A percentile compares a stretch with the other conserved stretches of the same genome.
These are phyloP conservation scores for Tenthredo notha DNA, from an alignment of 2,888 invertebrate genomes.

Conservation along the genomic window DNA sequence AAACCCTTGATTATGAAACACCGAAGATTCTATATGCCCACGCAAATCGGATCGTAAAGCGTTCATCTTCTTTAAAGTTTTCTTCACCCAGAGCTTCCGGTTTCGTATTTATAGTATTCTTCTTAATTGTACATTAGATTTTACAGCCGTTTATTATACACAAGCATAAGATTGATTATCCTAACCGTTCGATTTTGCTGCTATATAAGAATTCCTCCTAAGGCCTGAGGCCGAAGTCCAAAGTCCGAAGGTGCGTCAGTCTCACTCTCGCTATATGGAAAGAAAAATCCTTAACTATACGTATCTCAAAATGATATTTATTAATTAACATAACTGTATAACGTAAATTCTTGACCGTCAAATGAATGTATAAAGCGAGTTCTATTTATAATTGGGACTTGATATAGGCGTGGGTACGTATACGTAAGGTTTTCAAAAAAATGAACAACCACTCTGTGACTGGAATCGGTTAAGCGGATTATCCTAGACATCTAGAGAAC, in stretches of 20 bases:
- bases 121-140: background rate
- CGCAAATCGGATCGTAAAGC: background rate
- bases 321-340: slow-evolving; percentile 15
- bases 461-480: slow-evolving; percentile 2
- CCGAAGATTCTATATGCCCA: slow-evolving; percentile 2
- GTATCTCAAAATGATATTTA: slow-evolving; percentile 1
- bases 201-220: background rate
- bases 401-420: slow-evolving; percentile 6
- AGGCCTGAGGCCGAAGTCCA: background rate
- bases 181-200: slow-evolving; percentile 20
- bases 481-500: slow-evolving; percentile 18
- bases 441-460: background rate
- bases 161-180: background rate
- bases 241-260: background rate
- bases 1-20: slow-evolving; percentile 27
- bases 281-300: background rate
- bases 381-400: slow-evolving; percentile 38
- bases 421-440: background rate
- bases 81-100: background rate
- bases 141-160: background rate
- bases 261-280: slow-evolving; percentile 1
- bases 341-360: background rate
- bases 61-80: background rate
- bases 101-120: background rate
- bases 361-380: slow-evolving; percentile 13